Evolutionary conservation across 2,888 invertebrate genomes (phyloP).

Genomic region (Cataglyphis altisquamis): DNA sequence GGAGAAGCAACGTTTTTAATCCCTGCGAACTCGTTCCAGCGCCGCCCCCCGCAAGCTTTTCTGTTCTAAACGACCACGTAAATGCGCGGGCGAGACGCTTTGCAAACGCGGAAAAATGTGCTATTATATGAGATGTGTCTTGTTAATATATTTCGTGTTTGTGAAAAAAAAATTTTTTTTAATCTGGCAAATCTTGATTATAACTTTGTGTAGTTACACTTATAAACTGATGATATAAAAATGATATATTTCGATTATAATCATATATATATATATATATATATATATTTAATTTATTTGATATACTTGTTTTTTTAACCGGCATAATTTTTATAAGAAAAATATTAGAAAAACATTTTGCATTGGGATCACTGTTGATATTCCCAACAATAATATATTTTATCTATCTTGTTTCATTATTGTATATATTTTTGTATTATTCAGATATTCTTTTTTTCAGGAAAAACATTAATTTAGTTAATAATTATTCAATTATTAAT

Average conservation of each 20-base stretch:
- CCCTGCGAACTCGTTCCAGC: constrained; percentile 55
- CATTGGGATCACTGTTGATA: not conserved
- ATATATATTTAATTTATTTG: not conserved
- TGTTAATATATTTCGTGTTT: not conserved
- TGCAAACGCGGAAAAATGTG: constrained; percentile 61
- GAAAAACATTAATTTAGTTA: not conserved
- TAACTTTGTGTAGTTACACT: not conserved
- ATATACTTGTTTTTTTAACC: constrained; percentile 1
- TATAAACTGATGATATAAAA: not conserved
- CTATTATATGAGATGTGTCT: not conserved
- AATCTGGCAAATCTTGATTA: not conserved
- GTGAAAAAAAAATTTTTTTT: not conserved
- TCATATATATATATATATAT: no score
- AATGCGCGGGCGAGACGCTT: constrained; percentile 39
- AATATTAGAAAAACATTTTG: not conserved
- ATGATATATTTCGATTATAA: not conserved
- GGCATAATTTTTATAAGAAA: not conserved
- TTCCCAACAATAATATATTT: not conserved
- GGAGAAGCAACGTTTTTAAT: constrained; percentile 71
- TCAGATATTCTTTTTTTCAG: not conserved
- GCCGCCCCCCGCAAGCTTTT: constrained; percentile 28
- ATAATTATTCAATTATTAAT: not conserved
- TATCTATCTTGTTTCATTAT: not conserved
- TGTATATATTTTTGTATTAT: not conserved
- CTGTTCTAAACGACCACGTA: constrained; percentile 49